A percentile compares a stretch with the other conserved stretches of the same genome.
Conservation (phyloP, 1,140 invertebrate genomes). For the Lamellibrachia luymesi region DNA sequence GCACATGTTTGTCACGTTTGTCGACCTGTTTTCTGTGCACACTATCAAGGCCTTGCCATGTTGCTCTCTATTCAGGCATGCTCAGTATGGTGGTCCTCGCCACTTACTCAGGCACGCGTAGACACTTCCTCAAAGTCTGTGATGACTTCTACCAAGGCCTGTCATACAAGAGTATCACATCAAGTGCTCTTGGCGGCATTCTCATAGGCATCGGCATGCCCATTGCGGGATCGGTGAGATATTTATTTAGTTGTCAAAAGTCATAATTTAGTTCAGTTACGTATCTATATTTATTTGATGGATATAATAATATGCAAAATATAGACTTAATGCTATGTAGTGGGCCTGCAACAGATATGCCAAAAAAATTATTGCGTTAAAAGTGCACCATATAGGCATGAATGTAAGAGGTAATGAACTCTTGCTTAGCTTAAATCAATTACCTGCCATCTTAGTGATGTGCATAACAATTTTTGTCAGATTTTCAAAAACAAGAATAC, state of each 20-base stretch:
- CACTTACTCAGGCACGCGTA: conserved; percentile 34
- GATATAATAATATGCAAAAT: too few species aligned
- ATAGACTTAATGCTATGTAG: too few species aligned
- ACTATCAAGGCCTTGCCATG: not conserved
- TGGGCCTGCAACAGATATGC: too few species aligned
- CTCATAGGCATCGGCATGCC: conserved; percentile 46
- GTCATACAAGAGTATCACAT: conserved; percentile 36
- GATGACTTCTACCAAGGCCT: conserved; percentile 36
- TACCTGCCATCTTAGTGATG: too few species aligned
- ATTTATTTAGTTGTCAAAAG: too few species aligned
- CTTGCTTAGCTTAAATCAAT: too few species aligned
- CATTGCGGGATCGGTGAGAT: conserved; percentile 35
- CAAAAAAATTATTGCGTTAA: too few species aligned
- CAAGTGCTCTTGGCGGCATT: conserved; percentile 37
- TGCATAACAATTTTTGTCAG: too few species aligned
- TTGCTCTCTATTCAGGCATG: conserved; percentile 32
- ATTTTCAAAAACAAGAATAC: too few species aligned
- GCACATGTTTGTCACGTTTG: not conserved
- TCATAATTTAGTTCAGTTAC: not conserved
- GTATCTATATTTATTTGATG: not conserved
- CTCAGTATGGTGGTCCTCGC: conserved; percentile 40
- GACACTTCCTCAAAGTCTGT: conserved; percentile 31
- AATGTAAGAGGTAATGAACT: too few species aligned
- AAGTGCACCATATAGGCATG: too few species aligned
- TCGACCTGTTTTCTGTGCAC: not conserved